Evolutionary conservation across 1,140 invertebrate genomes (phyloP).

Genomic region (Diachasmimorpha longicaudata): DNA sequence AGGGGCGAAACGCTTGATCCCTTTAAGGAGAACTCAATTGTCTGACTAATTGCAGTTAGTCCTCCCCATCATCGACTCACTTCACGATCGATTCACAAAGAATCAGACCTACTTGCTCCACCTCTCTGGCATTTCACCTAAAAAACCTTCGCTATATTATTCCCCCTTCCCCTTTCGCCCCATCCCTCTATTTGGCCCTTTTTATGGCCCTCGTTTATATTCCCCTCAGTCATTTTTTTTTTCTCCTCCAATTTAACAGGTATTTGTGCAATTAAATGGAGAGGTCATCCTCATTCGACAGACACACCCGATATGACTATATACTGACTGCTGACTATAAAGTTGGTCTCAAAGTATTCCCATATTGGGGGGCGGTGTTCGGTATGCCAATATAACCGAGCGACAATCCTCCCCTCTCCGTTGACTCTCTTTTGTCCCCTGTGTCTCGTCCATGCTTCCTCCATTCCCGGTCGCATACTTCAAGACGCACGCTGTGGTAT

Average conservation of each 20-base stretch:
- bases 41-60: conserved; percentile 54
- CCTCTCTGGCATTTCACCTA: neutral
- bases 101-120: neutral
- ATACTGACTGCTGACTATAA: conserved; percentile 20
- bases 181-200: neutral
- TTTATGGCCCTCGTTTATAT: neutral
- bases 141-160: neutral
- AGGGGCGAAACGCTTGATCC: conserved; percentile 35
- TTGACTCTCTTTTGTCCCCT: conserved; percentile 12
- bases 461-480: conserved; percentile 44
- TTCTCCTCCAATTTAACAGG: conserved; percentile 1
- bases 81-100: neutral
- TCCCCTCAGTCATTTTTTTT: neutral
- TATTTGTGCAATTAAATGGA: conserved; percentile 5
- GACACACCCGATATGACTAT: neutral
- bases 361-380: conserved; percentile 47
- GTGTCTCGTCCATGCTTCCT: conserved; percentile 23
- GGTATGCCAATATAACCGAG: conserved; percentile 59
- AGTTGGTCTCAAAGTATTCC: conserved; percentile 57
- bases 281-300: conserved; percentile 3
- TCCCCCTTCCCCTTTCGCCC: neutral
- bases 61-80: conserved; percentile 14
- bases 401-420: conserved; percentile 36
- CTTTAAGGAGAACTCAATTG: conserved; percentile 48
- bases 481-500: conserved; percentile 51